Percentiles rank a stretch among this genome's conserved stretches.
These are phyloP conservation scores for Lota lota DNA, from an alignment of 2,113 vertebrate genomes.

Conservation along the genomic window DNA sequence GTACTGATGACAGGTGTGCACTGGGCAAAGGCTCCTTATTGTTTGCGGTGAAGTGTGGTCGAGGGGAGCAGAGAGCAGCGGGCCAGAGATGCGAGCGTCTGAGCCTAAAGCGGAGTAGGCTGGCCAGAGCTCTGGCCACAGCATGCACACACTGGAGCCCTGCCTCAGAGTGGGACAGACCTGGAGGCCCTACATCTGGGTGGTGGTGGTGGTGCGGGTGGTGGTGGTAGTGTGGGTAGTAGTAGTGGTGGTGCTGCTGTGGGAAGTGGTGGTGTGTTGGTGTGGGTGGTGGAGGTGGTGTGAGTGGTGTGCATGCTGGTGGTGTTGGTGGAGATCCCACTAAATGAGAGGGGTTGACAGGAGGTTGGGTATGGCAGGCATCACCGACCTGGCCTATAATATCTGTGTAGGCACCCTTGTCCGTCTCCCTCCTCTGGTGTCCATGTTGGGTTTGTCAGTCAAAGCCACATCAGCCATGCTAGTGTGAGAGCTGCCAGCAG, in stretches of 20 bases:
- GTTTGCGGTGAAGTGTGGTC: slow-evolving; percentile 46
- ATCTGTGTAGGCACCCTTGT: slow-evolving; percentile 18
- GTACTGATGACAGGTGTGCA: slow-evolving; percentile 42
- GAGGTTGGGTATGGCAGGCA: slow-evolving; percentile 1
- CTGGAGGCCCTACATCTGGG: slow-evolving; percentile 43
- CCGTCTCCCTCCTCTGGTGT: slow-evolving; percentile 15
- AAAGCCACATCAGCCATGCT: slow-evolving; percentile 22
- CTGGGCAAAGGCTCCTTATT: slow-evolving; percentile 27
- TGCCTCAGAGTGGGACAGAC: slow-evolving; percentile 42
- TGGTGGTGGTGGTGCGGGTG: slow-evolving; percentile 6
- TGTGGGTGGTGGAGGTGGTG: slow-evolving; percentile 10
- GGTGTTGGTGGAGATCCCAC: slow-evolving; percentile 7
- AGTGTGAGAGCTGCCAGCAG: background rate
- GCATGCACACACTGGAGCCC: slow-evolving; percentile 43
- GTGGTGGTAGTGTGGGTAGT: slow-evolving; percentile 14
- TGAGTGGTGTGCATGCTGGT: slow-evolving; percentile 4
- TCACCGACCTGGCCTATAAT: slow-evolving; percentile 24
- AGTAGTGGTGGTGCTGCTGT: slow-evolving; percentile 12
- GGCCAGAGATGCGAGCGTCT: slow-evolving; percentile 47
- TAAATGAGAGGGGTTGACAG: background rate
- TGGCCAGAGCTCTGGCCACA: slow-evolving; percentile 57
- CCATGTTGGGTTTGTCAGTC: slow-evolving; percentile 12
- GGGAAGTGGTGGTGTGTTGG: slow-evolving; percentile 11
- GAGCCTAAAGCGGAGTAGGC: slow-evolving; percentile 51
- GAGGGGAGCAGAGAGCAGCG: slow-evolving; percentile 38